A percentile compares a stretch with the other conserved stretches of the same genome.
Evolutionary conservation across 2,888 invertebrate genomes (phyloP).

Genomic region (Spodoptera littoralis): DNA sequence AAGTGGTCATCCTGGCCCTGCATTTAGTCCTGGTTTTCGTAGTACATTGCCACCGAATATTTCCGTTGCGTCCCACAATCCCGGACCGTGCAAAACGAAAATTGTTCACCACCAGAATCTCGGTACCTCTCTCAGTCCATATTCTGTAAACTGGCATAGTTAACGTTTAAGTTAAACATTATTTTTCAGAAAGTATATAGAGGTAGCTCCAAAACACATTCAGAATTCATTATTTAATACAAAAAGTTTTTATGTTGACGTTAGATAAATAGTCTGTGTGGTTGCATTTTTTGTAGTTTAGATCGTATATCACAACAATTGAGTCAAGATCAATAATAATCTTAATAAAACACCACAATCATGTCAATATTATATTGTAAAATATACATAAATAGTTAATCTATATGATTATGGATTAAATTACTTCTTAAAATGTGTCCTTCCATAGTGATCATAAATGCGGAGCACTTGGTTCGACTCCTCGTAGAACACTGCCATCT

Average conservation of each 20-base stretch:
- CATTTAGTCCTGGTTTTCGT: constrained; percentile 60
- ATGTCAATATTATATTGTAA: constrained; percentile 2
- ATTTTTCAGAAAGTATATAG: no score
- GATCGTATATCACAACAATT: neutral
- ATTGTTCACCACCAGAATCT: constrained; percentile 45
- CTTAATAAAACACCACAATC: constrained; percentile 8
- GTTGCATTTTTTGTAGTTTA: no score
- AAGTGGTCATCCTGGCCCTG: constrained; percentile 59
- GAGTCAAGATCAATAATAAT: neutral
- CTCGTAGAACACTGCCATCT: constrained; percentile 70
- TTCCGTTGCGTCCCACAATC: constrained; percentile 42
- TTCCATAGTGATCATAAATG: constrained; percentile 63
- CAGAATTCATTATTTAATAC: no score
- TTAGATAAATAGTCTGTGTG: no score
- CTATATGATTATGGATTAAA: constrained; percentile 61
- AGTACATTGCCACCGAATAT: constrained; percentile 64
- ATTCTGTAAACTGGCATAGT: constrained; percentile 35
- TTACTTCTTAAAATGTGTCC: constrained; percentile 56
- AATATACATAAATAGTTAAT: constrained; percentile 14
- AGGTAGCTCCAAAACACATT: no score
- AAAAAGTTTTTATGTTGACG: no score
- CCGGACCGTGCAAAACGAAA: constrained; percentile 59
- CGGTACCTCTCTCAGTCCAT: constrained; percentile 31
- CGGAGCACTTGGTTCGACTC: constrained; percentile 63
- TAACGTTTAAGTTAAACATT: constrained; percentile 9